Evolutionary conservation across 2,113 vertebrate species (phyloP).

Genomic region (Cryptomyrus ogoouensis): DNA sequence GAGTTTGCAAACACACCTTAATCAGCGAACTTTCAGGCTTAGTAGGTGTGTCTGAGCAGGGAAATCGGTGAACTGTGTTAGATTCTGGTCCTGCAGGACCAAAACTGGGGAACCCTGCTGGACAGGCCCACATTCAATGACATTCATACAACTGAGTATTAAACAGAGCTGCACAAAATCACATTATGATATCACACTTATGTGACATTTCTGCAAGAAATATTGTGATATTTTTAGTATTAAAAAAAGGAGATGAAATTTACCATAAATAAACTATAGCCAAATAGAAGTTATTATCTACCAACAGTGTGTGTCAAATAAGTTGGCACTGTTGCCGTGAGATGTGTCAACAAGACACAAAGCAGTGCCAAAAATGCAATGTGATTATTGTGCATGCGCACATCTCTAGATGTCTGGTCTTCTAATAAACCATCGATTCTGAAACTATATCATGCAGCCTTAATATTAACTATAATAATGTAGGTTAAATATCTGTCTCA

Average conservation of each 20-base stretch:
- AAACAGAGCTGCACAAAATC: not conserved
- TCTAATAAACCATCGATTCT: not conserved
- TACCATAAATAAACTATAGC: not conserved
- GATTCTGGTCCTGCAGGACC: not conserved
- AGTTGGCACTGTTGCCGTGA: not conserved
- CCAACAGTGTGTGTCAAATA: not conserved
- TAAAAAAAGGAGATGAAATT: not conserved
- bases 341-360: not conserved
- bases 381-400: not conserved
- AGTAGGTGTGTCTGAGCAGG: not conserved
- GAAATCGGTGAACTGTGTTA: not conserved
- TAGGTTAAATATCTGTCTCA: not conserved
- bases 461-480: not conserved
- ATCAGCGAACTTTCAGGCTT: not conserved
- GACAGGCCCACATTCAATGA: not conserved
- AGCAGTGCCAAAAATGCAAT: not conserved
- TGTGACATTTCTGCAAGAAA: not conserved
- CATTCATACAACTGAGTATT: not conserved
- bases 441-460: not conserved
- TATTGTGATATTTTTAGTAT: not conserved
- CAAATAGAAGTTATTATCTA: not conserved
- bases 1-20: not conserved
- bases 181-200: not conserved
- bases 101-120: not conserved
- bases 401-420: not conserved